Base-by-base conservation (phyloP, 2,797 vertebrate genomes). In the Distichodus sexfasciatus region DNA sequence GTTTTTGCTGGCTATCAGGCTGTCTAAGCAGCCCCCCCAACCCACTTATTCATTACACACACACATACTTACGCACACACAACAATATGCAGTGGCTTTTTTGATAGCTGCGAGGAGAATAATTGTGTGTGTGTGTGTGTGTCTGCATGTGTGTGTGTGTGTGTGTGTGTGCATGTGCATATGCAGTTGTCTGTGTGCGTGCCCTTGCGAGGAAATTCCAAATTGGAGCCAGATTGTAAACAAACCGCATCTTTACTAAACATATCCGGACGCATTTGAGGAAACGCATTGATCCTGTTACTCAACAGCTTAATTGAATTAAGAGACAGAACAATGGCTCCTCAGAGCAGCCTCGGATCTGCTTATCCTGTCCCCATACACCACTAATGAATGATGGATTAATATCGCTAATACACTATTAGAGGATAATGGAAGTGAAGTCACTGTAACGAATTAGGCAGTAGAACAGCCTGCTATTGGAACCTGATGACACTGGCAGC, bases 201-300 rank as follows among this genome's bases (percentile, higher is more conserved):
- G 76, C 76, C 79, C 73, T 82, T 81, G 69, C 46, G 33, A 78
- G 82, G 77, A 76, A 82, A 84, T 81, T 86, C 82, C 68, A 88
- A 87, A 88, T 85, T 86, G 83, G 76, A 84, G 82, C 82, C 83
- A 86, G 84, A 89, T 83, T 90, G 80, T 82, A 87, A 89, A 88
- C 83, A 84, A 86, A 84, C 80, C 85, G 82, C 86, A 86, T 88
- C 81, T 89, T 83, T 80, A 75, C 82, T 83, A 82, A 84, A 83
- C 79, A 76, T 81, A 81, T 84, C 88, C 79, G 79, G 86, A 89
- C 84, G 81, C 81, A 83, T 87, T 84, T 79, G 69, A 84, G 82
- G 79, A 84, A 82, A 85, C 86, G 79, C 84, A 87, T 84, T 89
- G 83, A 88, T 89, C 81, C 82, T 82, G 85, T 90, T 88, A 89